Base-by-base conservation (phyloP, 1,140 invertebrate species). In the Stenopsyche tienmushanensis region DNA sequence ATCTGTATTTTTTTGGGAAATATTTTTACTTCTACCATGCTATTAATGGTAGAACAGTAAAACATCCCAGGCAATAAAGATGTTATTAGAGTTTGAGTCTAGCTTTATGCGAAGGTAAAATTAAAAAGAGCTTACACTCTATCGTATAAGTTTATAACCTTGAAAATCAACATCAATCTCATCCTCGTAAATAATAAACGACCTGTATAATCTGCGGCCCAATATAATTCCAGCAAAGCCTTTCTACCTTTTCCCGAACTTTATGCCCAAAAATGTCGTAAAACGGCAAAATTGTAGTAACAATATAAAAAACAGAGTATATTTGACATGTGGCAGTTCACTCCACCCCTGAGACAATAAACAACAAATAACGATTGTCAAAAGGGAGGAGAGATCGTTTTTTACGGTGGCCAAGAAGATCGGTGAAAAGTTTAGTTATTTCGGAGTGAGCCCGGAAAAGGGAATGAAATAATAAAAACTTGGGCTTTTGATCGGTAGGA, bases 251-350 rank as follows among this genome's bases (percentile, higher is more conserved):
- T 63, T 57, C 21, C 39, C 50, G 50, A 67, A 62, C 13, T 67
- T 67, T 64, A 67, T 47, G 53, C 57, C 66, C 54, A 64, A 63
- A 67, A 67, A 57, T 67, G 66, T 67, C 66, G 66, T 67, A 67
- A 67, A 67, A 62, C 60, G 44, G 2, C 25, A 45, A 67, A 67
- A 67, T 57, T 49, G 60, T 59, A 54, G 44, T 29, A 8, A 39
- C 25, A 55, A 65, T 58, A 58, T 29, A 21, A 58, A 42, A 62
- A 67, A 55, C 1, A 50, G 34, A 63, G 59, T 63, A 67, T 67
- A 67, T 67, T 67, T 66, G 59, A 67, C 52, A 54, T 44, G 65
- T 39, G 39, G 59, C 29, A 15, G 41, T 63, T 60, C 3, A 53
- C 21, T 23, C 24, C 44, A 59, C 45, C 54, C 65, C 58, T 54